Evolutionary conservation across 2,888 invertebrate genomes (phyloP).

Genomic region (Cheilosia impressa): DNA sequence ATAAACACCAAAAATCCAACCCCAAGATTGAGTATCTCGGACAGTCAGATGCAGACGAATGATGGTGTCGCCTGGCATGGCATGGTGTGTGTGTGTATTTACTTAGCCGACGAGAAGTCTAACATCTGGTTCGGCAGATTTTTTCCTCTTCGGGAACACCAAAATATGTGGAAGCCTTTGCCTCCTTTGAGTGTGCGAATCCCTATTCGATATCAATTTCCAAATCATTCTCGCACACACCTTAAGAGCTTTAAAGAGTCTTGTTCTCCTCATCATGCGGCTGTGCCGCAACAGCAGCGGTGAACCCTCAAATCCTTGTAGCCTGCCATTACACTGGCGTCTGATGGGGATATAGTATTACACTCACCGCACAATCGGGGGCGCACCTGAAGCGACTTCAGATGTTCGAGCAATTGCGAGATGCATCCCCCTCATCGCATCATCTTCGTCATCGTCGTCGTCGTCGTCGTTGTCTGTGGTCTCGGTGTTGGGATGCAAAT

Average conservation of each 20-base stretch:
- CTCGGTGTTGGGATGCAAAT: conserved; percentile 51
- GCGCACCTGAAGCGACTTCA: conserved; percentile 64
- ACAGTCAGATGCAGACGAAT: conserved; percentile 24
- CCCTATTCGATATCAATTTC: conserved; percentile 32
- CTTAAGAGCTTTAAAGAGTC: conserved; percentile 12
- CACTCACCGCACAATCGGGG: conserved; percentile 60
- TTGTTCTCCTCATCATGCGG: conserved; percentile 2
- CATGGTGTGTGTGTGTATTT: conserved; percentile 38
- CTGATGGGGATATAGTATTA: conserved; percentile 64
- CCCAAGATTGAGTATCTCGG: conserved; percentile 37
- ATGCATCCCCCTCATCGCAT: not conserved
- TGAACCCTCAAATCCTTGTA: conserved; percentile 52
- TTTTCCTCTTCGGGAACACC: not conserved
- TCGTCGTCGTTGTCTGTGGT: conserved; percentile 1
- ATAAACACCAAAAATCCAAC: conserved; percentile 53
- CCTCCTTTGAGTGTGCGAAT: not conserved
- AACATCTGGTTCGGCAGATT: conserved; percentile 53
- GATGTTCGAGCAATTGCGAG: conserved; percentile 21
- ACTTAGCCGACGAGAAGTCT: conserved; percentile 38
- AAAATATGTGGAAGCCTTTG: conserved; percentile 22
- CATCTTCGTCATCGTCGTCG: conserved; percentile 12
- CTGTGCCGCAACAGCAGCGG: conserved; percentile 1
- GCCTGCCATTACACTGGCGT: conserved; percentile 28
- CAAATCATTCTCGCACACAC: conserved; percentile 17
- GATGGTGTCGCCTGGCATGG: conserved; percentile 37